A percentile compares a stretch with the other conserved stretches of the same genome.
phyloP scores from a whole-genome alignment of 2,888 invertebrate genomes.

The Archips crataeganus region DNA sequence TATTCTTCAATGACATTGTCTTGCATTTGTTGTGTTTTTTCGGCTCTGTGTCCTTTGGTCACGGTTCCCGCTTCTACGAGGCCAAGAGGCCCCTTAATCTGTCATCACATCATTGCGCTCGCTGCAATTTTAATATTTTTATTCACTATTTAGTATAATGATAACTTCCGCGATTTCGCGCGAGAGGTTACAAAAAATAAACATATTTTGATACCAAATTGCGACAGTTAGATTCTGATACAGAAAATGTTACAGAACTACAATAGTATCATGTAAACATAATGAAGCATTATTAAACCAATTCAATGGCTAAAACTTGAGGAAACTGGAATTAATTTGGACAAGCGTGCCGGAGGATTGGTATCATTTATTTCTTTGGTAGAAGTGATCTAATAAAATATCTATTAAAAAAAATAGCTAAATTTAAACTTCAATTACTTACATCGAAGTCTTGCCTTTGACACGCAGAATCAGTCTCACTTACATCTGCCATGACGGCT shows the following conservation, averaged over 20 bases:
- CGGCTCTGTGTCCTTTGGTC: slow-evolving; percentile 64
- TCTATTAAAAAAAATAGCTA: not conserved
- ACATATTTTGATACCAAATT: not conserved
- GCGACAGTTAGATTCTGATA: slow-evolving; percentile 10
- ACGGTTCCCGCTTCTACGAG: slow-evolving; percentile 62
- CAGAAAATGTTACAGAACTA: not conserved
- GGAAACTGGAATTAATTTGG: not conserved
- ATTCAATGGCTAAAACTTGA: not conserved
- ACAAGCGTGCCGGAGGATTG: not conserved
- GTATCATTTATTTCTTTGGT: not conserved
- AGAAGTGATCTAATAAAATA: not conserved
- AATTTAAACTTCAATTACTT: slow-evolving; percentile 6
- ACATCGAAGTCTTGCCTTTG: slow-evolving; percentile 20
- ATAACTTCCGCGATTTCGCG: slow-evolving; percentile 4
- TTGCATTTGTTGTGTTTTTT: slow-evolving; percentile 56
- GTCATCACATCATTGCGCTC: slow-evolving; percentile 51
- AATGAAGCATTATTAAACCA: too few relatives aligned
- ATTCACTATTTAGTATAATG: slow-evolving; percentile 9
- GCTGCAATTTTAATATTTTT: slow-evolving; percentile 32
- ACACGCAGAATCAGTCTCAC: slow-evolving; percentile 18
- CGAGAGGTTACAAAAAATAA: not conserved
- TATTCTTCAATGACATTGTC: slow-evolving; percentile 53
- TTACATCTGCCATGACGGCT: slow-evolving; percentile 36
- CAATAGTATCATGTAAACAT: too few relatives aligned
- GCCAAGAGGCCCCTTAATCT: slow-evolving; percentile 60